A percentile compares a stretch with the other conserved stretches of the same genome.
phyloP scores from a whole-genome alignment of 53 echinoderm and acorn worm genomes.

The Actinopyga echinites region DNA sequence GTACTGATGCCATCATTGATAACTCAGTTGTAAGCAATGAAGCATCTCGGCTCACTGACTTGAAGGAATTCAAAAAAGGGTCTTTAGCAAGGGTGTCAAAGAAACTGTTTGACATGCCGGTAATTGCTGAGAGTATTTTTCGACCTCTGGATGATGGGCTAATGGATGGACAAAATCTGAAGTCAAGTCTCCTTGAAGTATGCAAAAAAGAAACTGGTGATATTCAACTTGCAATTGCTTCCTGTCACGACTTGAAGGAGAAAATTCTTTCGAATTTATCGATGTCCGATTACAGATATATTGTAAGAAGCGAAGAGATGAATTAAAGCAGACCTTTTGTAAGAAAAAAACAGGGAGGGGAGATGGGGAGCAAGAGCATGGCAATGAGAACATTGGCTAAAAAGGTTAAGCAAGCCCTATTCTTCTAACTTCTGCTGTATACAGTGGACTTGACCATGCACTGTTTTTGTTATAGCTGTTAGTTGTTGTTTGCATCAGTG shows the following conservation, averaged over 20 bases:
- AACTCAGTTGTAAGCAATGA: slow-evolving; percentile 18
- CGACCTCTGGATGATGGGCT: slow-evolving; percentile 2
- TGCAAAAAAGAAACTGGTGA: slow-evolving; percentile 9
- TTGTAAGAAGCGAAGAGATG: slow-evolving; percentile 15
- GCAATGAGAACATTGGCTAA: too few species aligned
- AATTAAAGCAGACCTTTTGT: background rate
- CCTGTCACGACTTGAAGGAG: slow-evolving; percentile 11
- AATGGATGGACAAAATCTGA: slow-evolving; percentile 28
- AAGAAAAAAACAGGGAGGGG: background rate
- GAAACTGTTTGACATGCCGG: slow-evolving; percentile 28
- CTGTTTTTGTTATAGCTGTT: too few species aligned
- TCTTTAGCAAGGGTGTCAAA: slow-evolving; percentile 28
- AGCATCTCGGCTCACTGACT: background rate
- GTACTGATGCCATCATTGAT: slow-evolving; percentile 38
- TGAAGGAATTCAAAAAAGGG: slow-evolving; percentile 25
- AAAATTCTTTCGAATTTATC: slow-evolving; percentile 42
- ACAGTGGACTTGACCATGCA: too few species aligned
- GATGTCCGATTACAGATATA: slow-evolving; percentile 36
- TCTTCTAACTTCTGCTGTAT: too few species aligned
- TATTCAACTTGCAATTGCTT: slow-evolving; percentile 30
- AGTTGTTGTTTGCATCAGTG: too few species aligned
- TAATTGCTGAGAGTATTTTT: slow-evolving; percentile 33
- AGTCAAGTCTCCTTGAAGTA: slow-evolving; percentile 24
- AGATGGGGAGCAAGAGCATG: slow-evolving; percentile 43
- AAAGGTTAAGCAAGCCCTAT: too few species aligned